These are phyloP conservation scores for Tenthredo mesomela DNA, from an alignment of 2,888 invertebrate species.

Conservation along the genomic window DNA sequence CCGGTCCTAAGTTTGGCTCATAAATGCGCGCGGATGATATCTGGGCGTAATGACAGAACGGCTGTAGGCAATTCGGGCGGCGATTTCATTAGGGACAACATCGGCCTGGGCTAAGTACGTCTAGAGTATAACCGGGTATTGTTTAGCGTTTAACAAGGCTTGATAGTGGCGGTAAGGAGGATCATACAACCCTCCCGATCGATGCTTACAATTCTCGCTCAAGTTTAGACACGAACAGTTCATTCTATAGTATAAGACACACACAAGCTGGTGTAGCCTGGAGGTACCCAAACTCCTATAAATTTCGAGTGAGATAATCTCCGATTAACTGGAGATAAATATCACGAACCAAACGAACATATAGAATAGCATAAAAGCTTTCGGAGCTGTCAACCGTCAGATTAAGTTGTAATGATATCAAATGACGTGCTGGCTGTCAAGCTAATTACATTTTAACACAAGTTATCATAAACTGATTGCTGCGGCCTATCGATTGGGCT, in stretches of 20 bases:
- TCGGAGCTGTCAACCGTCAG: background rate
- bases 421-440: background rate
- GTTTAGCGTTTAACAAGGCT: conserved; percentile 49
- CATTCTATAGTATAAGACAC: background rate
- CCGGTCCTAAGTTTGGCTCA: conserved; percentile 28
- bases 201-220: conserved; percentile 22
- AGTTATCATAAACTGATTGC: conserved; percentile 9
- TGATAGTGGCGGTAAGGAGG: conserved; percentile 37
- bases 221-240: conserved; percentile 18
- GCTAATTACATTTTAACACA: background rate
- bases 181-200: conserved; percentile 5
- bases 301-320: conserved; percentile 10
- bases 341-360: background rate
- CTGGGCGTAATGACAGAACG: conserved; percentile 43
- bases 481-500: background rate
- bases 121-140: conserved; percentile 45
- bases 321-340: background rate
- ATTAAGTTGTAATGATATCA: background rate
- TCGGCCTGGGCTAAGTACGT: conserved; percentile 47
- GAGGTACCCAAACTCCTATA: background rate
- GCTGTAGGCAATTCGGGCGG: conserved; percentile 31
- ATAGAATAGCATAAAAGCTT: background rate
- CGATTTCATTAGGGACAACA: conserved; percentile 49
- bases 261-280: background rate
- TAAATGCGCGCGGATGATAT: conserved; percentile 42